These are phyloP conservation scores for Gadus macrocephalus DNA, from an alignment of 2,113 vertebrate species.

Conservation along the genomic window DNA sequence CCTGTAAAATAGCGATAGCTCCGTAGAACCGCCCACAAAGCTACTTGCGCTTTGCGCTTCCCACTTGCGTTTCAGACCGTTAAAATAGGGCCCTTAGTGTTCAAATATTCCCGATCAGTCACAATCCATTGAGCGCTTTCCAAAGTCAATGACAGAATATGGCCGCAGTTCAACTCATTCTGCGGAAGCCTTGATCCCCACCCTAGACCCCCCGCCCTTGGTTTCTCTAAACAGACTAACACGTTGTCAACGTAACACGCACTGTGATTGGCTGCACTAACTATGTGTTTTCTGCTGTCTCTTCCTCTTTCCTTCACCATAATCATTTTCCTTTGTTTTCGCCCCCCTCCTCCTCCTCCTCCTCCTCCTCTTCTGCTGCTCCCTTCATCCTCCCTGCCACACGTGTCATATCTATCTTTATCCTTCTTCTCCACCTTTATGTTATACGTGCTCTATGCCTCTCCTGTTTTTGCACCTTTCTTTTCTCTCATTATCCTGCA, in stretches of 20 bases:
- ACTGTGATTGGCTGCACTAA: constrained; percentile 10
- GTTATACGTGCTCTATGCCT: constrained; percentile 41
- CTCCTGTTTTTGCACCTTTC: constrained; percentile 19
- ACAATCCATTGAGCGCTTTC: no score
- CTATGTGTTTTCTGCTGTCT: constrained; percentile 7
- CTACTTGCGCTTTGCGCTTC: no score
- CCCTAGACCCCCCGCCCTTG: constrained; percentile 26
- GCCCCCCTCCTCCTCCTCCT: constrained; percentile 5
- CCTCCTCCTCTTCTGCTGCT: neutral
- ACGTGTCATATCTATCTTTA: neutral
- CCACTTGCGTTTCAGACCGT: no score
- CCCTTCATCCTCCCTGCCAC: constrained; percentile 35
- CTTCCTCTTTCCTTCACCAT: neutral
- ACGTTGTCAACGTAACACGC: neutral
- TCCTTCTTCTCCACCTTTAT: constrained; percentile 40
- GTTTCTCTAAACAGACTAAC: neutral
- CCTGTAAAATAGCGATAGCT: no score
- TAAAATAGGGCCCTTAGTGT: no score
- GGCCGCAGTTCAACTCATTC: no score
- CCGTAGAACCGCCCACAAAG: no score
- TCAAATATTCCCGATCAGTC: no score
- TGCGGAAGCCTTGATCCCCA: no score
- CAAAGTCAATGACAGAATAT: no score
- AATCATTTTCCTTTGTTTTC: constrained; percentile 5
- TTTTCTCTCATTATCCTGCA: neutral